A percentile compares a stretch with the other conserved stretches of the same genome.
phyloP scores from a whole-genome alignment of 2,113 vertebrate species.

The Pterocles gutturalis region DNA sequence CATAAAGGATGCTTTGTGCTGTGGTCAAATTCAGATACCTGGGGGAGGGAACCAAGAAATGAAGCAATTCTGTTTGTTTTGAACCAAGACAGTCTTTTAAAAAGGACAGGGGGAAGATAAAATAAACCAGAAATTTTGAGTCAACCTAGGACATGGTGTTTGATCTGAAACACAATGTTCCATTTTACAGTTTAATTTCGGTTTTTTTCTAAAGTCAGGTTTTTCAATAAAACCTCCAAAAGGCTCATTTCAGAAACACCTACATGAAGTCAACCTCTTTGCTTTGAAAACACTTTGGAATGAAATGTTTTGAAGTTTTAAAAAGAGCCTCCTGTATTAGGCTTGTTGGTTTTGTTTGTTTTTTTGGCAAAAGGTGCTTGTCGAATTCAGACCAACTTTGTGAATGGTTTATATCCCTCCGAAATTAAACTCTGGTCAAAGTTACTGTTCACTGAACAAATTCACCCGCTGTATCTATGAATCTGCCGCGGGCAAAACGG shows the following conservation, averaged over 20 bases:
- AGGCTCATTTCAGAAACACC: constrained; percentile 68
- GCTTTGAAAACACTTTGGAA: constrained; percentile 68
- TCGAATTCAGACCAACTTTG: constrained; percentile 20
- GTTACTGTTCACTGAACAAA: not conserved
- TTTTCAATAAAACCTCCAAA: constrained; percentile 68
- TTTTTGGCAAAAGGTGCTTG: constrained; percentile 45
- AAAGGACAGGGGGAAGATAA: accelerated
- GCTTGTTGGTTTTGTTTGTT: constrained; percentile 60
- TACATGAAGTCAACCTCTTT: constrained; percentile 52
- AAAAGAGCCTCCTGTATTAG: constrained; percentile 67
- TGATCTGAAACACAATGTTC: constrained; percentile 56
- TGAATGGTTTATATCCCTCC: constrained; percentile 47
- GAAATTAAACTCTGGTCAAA: constrained; percentile 17
- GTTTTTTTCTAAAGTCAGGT: not conserved
- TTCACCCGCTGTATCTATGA: not conserved
- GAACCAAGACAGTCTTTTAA: not conserved
- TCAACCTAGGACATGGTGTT: constrained; percentile 32
- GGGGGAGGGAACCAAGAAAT: not conserved
- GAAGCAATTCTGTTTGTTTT: constrained; percentile 32
- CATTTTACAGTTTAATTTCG: constrained; percentile 28
- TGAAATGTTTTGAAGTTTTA: constrained; percentile 60
- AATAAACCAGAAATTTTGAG: constrained; percentile 13
- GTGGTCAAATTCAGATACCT: not conserved
- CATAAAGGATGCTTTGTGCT: constrained; percentile 35
- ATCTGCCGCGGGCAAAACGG: not conserved